phyloP scores from a whole-genome alignment of 2,113 vertebrate genomes.

The Chinchilla lanigera region DNA sequence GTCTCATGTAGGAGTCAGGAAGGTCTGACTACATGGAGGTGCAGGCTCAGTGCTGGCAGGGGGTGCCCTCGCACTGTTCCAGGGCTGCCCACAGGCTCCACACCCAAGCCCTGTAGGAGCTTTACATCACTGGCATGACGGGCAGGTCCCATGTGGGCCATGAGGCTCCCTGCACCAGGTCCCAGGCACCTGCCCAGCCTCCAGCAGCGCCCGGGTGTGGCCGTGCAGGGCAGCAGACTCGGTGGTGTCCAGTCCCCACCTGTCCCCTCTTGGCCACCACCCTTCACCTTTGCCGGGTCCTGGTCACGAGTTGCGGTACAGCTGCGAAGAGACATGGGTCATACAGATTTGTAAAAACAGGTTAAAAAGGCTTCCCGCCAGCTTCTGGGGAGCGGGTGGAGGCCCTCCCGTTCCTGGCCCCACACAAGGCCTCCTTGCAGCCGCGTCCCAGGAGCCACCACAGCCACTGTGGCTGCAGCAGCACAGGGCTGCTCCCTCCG shows the following conservation, averaged over 20 bases:
- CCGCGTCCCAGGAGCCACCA: not conserved
- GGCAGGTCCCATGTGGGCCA: not conserved
- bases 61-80: not conserved
- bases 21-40: not conserved
- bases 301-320: conserved; percentile 80
- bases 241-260: not conserved
- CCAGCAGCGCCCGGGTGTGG: not conserved
- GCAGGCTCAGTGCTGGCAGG: not conserved
- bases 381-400: fast-evolving
- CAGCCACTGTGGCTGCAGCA: not conserved
- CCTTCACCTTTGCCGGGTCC: not conserved
- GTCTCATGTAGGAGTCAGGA: conserved; percentile 4
- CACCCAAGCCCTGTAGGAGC: not conserved
- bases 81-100: not conserved
- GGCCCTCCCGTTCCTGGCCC: not conserved
- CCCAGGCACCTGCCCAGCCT: too few relatives aligned
- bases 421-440: not conserved
- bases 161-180: not conserved
- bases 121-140: not conserved
- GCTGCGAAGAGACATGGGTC: not conserved
- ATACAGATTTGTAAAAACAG: conserved; percentile 70
- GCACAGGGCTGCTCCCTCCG: fast-evolving
- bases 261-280: not conserved
- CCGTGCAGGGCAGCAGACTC: not conserved
- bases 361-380: conserved; percentile 72